Base-by-base conservation (phyloP, 2,113 vertebrate species). In the Camelus dromedarius region DNA sequence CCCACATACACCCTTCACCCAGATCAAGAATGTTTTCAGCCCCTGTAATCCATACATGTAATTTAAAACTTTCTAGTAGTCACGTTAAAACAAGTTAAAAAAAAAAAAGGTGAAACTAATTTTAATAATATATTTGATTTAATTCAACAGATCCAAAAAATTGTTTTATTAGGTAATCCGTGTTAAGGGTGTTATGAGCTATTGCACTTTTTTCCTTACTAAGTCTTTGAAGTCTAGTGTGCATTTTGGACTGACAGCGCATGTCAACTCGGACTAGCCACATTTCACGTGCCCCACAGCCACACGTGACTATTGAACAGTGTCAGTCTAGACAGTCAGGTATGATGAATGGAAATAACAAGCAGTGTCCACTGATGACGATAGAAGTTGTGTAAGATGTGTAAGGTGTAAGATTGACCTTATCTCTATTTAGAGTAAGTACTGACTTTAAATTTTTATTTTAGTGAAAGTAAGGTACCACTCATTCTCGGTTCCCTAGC, bases 401-500 rank as follows among this genome's bases (percentile, higher is more conserved):
- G 32, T 62, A 35, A 81, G 60, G 19, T 46, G 48, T n/a, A 26
- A 93, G 26, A 24, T 13, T 16, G n/a, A 38, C 32, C 35, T 56
- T 64, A 46, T 83, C 72, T 93, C 62, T 93, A 5, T 73, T 90
- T 42, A 79, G 18, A 93, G 75, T 35, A 8, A 93, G 75, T 35
- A 8, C 8, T 1, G 18, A 80, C 73, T 75, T 66, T 38, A 52
- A 54, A 13, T 22, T 50, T 92, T 70, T 72, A 67, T 84, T 94
- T 79, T 69, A 7, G 56, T 70, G 70, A 83, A 95, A 92, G 32
- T 52, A 86, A 72, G 54, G 38, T 82, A 76, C 48, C 91, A 12
- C 46, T 76, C 89, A 93, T 10, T 89, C 54, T 95, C 48, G 2
- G 88, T 96, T 92, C 91, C 60, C 79, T 86, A 38, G 12, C 3